Conservation (phyloP, 2,113 vertebrate genomes). For the Mesocricetus auratus region DNA sequence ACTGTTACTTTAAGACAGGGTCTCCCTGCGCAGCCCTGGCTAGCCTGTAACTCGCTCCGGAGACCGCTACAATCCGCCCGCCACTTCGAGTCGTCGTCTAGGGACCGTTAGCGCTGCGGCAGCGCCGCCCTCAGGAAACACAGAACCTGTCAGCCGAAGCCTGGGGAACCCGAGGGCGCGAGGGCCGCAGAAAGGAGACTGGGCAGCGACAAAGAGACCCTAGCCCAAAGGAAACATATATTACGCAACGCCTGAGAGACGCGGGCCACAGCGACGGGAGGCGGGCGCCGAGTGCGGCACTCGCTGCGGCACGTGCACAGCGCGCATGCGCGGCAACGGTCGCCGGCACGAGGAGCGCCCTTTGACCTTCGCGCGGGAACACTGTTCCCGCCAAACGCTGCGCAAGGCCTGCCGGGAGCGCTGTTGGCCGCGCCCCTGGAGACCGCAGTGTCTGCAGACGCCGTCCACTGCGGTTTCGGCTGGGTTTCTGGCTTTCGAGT, state of each 20-base stretch:
- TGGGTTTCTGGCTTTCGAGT: slow-evolving; percentile 17
- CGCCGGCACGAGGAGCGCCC: accelerated
- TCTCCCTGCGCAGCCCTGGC: not conserved
- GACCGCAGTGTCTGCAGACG: not conserved
- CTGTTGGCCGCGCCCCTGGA: accelerated
- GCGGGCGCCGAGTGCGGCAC: accelerated
- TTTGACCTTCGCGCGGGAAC: accelerated
- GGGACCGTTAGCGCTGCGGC: not conserved
- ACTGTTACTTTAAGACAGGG: too few species aligned
- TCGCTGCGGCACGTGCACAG: not conserved
- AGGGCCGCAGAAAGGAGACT: not conserved
- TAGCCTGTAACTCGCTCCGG: not conserved
- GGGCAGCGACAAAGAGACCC: not conserved
- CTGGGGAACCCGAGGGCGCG: not conserved
- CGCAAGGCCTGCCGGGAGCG: slow-evolving; percentile 54
- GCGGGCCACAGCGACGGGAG: accelerated
- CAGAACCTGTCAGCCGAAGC: not conserved
- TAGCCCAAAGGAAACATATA: not conserved
- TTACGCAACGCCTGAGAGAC: not conserved
- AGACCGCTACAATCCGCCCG: too few species aligned
- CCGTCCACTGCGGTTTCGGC: not conserved
- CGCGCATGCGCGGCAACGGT: slow-evolving; percentile 56
- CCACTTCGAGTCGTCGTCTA: too few species aligned
- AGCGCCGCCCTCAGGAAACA: not conserved
- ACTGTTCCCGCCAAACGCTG: slow-evolving; percentile 50